A percentile compares a stretch with the other conserved stretches of the same genome.
phyloP scores from a whole-genome alignment of 2,888 invertebrate genomes.

The Eilema griseolum region DNA sequence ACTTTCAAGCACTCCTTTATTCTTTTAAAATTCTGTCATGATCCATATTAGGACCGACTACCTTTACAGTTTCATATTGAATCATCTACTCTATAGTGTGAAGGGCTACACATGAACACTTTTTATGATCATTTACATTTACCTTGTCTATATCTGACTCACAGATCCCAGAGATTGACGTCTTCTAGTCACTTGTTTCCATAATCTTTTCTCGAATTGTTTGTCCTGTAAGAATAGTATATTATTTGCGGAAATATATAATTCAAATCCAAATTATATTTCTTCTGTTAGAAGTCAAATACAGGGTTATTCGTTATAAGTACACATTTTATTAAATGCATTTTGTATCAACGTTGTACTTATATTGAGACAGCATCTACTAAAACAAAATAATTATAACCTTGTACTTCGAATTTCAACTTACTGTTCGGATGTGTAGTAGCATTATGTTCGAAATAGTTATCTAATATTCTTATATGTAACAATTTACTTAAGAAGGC shows the following conservation, averaged over 20 bases:
- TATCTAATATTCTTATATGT: background rate
- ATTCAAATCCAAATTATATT: background rate
- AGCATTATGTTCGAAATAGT: background rate
- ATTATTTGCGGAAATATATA: conserved; percentile 44
- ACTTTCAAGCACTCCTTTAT: conserved; percentile 37
- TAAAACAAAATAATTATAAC: conserved; percentile 29
- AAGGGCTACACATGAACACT: conserved; percentile 61
- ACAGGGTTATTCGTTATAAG: conserved; percentile 41
- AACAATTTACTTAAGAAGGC: conserved; percentile 19
- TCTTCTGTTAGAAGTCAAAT: conserved; percentile 18
- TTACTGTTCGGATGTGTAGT: conserved; percentile 14
- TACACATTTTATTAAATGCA: background rate
- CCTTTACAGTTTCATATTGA: conserved; percentile 39
- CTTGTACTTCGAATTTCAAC: conserved; percentile 36
- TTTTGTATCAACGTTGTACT: background rate
- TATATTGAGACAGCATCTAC: background rate
- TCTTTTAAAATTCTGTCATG: conserved; percentile 29
- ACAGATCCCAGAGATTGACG: conserved; percentile 87
- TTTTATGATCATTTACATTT: conserved; percentile 47
- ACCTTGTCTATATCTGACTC: conserved; percentile 75
- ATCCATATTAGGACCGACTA: conserved; percentile 35
- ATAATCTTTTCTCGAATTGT: conserved; percentile 92
- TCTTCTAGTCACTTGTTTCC: conserved; percentile 93
- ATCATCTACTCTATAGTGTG: conserved; percentile 41
- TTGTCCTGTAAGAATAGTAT: conserved; percentile 88